Evolutionary conservation across 2,888 invertebrate genomes (phyloP), one percentile per base, ranked within the genome.

Genomic region (Melitaea athalia): DNA sequence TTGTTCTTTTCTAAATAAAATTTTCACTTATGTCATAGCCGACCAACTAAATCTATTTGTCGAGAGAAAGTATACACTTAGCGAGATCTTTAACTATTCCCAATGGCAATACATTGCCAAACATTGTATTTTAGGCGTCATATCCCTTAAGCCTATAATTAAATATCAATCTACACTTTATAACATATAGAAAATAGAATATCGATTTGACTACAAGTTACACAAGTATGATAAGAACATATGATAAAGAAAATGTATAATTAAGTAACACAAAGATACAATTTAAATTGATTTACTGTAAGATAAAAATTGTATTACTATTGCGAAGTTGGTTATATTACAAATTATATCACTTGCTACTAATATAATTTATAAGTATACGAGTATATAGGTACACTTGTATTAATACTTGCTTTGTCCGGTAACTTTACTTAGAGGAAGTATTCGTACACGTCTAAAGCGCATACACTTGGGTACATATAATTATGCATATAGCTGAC

Each of bases 181-280:
- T 17, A 52, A 55, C 1, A 64, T 5, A 60, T 42, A 53, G 60
- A 52, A 59, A 8, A 49, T 47, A 61, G 14, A n/a, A 60, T 45
- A n/a, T 24, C 14, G 5, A 60, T 43, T 11, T 65, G 45, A 31
- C 52, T 53, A 60, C 43, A 17, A 60, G n/a, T 65, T 65, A 45
- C 52, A 52, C 59, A 65, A 60, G 59, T 57, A 31, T 60, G 65
- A 65, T 65, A 52, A 57, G 8, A 65, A 60, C 59, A 60, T 24
- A 15, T 50, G 65, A 65, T 65, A 65, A 49, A 59, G 60, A 52
- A 59, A 65, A 65, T 65, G 50, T 65, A 65, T 59, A 65, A 60
- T 65, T 59, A 65, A 65, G 50, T 31, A 65, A 14, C 38, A 65
- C 43, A 59, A 52, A 59, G 65, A 60, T 60, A 59, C 52, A 31